Percentiles rank a stretch among this genome's conserved stretches.
Conservation (phyloP, 2,113 vertebrate species). For the Myiagra hebetior region DNA sequence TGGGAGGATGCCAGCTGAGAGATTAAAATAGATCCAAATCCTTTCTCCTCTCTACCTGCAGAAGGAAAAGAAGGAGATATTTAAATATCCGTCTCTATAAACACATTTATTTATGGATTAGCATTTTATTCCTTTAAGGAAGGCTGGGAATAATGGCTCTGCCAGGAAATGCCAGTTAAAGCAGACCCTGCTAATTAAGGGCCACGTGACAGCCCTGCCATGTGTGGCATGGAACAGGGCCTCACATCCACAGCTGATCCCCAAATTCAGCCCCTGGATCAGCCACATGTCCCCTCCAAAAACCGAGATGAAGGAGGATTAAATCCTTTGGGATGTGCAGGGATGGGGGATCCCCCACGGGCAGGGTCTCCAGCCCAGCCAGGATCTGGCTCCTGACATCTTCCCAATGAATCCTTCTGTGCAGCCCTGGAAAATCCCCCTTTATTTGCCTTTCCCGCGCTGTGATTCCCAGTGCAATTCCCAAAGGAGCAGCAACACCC, state of each 20-base stretch:
- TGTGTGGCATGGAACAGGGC: rapidly evolving
- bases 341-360: not conserved
- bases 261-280: not conserved
- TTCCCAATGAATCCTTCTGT: not conserved
- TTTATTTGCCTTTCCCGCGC: not conserved
- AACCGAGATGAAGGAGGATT: too few relatives aligned
- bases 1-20: not conserved
- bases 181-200: not conserved
- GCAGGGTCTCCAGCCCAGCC: not conserved
- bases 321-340: not conserved
- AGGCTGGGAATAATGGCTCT: not conserved
- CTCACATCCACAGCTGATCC: not conserved
- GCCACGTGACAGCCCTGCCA: not conserved
- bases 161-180: not conserved
- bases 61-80: not conserved
- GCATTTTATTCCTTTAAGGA: not conserved
- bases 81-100: not conserved
- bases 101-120: not conserved
- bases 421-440: not conserved
- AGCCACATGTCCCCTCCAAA: not conserved
- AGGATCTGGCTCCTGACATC: not conserved
- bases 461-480: not conserved
- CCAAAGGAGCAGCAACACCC: not conserved
- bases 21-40: conserved; percentile 35
- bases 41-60: conserved; percentile 15